phyloP scores from a whole-genome alignment of 2,888 invertebrate species.

The Cheilosia urbana region DNA sequence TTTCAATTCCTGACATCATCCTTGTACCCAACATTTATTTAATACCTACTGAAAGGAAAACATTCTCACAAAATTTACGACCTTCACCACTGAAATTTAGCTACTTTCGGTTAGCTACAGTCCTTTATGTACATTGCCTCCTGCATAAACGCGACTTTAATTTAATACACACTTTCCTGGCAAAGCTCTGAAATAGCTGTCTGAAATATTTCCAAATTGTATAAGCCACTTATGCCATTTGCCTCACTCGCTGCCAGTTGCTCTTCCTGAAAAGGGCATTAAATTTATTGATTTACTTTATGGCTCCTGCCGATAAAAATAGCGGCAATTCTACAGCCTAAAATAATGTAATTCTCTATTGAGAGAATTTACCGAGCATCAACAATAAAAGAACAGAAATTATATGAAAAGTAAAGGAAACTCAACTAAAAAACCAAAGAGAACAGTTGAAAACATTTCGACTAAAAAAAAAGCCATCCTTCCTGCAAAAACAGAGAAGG shows the following conservation, averaged over 20 bases:
- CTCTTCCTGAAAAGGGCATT: slow-evolving; percentile 26
- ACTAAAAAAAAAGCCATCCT: no score
- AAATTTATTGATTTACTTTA: slow-evolving; percentile 40
- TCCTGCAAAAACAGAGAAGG: not conserved
- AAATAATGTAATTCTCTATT: slow-evolving; percentile 20
- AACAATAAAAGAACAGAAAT: not conserved
- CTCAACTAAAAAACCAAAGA: slow-evolving; percentile 8
- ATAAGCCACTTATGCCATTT: slow-evolving; percentile 34
- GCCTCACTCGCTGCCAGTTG: not conserved
- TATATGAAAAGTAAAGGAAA: not conserved
- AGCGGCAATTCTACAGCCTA: not conserved
- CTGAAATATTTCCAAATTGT: slow-evolving; percentile 35
- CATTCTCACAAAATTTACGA: no score
- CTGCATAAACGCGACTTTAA: not conserved
- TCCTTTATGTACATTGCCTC: not conserved
- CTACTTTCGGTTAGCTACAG: not conserved
- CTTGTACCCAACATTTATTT: no score
- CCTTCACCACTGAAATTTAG: no score
- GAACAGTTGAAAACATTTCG: no score
- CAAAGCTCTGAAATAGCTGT: slow-evolving; percentile 5
- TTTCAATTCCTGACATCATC: no score
- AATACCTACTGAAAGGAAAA: no score
- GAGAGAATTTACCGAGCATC: not conserved
- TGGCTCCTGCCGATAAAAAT: not conserved
- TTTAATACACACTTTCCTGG: slow-evolving; percentile 4